Conservation (phyloP, 2,888 invertebrate species). For the Mythimna pallens region DNA sequence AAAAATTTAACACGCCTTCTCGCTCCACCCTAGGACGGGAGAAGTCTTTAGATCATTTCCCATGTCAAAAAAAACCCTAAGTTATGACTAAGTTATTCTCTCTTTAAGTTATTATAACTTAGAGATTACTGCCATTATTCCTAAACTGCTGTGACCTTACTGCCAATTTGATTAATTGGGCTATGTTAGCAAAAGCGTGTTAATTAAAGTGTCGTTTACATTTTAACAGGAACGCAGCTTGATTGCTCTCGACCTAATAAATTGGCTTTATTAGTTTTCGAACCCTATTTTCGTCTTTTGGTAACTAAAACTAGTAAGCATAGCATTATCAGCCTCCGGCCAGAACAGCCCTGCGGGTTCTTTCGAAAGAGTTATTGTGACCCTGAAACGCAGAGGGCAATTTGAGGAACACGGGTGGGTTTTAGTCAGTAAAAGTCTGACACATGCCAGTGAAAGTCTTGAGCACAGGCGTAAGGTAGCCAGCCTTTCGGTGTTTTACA, state of each 20-base stretch:
- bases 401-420: too few species aligned
- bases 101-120: neutral
- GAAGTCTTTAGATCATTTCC: too few species aligned
- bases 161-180: conserved; percentile 22
- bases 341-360: too few species aligned
- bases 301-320: neutral
- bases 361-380: too few species aligned
- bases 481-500: too few species aligned
- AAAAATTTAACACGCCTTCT: too few species aligned
- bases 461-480: too few species aligned
- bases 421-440: too few species aligned
- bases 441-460: too few species aligned
- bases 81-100: neutral
- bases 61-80: neutral
- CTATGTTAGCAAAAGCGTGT: conserved; percentile 21
- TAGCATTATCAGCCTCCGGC: neutral
- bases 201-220: conserved; percentile 30
- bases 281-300: neutral
- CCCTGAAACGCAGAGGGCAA: too few species aligned
- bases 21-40: too few species aligned
- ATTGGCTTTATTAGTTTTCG: conserved; percentile 10
- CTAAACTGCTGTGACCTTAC: neutral
- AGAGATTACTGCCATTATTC: neutral
- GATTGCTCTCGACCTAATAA: conserved; percentile 7
- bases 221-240: conserved; percentile 11